Evolutionary conservation across 2,888 invertebrate genomes (phyloP), one percentile per base, ranked within the genome.

Genomic region (Hypomecis atomaria): DNA sequence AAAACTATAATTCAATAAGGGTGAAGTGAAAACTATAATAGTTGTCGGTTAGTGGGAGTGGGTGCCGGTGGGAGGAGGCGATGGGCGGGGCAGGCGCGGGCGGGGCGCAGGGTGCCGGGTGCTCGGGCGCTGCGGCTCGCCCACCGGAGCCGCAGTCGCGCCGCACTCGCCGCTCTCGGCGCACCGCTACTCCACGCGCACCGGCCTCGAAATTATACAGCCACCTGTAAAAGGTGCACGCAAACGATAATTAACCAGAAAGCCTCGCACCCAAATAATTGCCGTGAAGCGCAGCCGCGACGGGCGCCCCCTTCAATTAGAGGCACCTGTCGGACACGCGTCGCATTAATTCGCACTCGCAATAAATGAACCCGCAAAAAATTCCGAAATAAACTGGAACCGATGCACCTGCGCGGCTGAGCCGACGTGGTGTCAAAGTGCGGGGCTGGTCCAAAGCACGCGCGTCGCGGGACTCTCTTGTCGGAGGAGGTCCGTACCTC

Each of bases 241-340:
- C 72, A 75, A 79, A 77, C 76, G 78, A 78, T 86, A 83, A 88
- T 89, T 86, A 87, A 81, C 70, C 74, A 78, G 78, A 78, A 81
- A 77, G 78, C 74, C 82, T 81, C 81, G 78, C 88, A 88, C 88
- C 89, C 87, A 84, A 89, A 88, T 89, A 89, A 91, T 90, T 87
- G 84, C 86, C 92, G 92, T 90, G 86, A 87, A 91, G 82, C 79
- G 82, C 79, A 82, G 79, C 78, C 80, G 81, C 81, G 81, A 81
- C 84, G 82, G 79, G 86, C 85, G 82, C 87, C 84, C 88, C 88
- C 83, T 78, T 82, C 87, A 89, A 90, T 92, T 89, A 90, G 80
- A 71, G 79, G 79, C 92, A 92, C 89, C 92, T 92, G 92, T 86
- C 87, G 81, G 81, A 82, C 87, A 87, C 88, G 87, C 85, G 88